Percentiles rank a stretch among this genome's conserved stretches.
Evolutionary conservation across 2,797 vertebrate species (phyloP).

Genomic region (Selene dorsalis): DNA sequence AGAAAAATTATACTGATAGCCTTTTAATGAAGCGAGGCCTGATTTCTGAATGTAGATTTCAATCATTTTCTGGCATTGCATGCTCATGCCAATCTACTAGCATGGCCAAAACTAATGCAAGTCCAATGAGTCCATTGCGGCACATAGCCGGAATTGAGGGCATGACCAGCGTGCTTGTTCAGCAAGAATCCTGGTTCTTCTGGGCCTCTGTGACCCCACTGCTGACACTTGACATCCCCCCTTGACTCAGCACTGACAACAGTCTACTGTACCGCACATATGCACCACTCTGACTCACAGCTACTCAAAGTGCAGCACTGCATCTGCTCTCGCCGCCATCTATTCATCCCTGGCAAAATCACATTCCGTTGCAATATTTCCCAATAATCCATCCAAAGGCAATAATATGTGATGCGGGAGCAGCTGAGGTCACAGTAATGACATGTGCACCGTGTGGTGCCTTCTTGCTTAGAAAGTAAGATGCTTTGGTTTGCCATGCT

Average conservation of each 20-base stretch:
- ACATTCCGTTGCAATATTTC: neutral
- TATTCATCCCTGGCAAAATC: neutral
- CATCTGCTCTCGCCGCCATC: constrained; percentile 17
- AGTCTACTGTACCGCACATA: constrained; percentile 41
- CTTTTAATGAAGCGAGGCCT: constrained; percentile 44
- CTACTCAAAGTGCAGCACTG: constrained; percentile 41
- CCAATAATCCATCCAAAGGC: neutral
- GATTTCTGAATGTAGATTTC: constrained; percentile 26
- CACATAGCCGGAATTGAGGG: constrained; percentile 15
- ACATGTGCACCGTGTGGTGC: constrained; percentile 21
- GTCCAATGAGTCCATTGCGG: constrained; percentile 39
- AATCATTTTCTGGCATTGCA: constrained; percentile 22
- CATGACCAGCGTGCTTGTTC: constrained; percentile 45
- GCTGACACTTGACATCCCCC: constrained; percentile 65
- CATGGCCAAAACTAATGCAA: constrained; percentile 10
- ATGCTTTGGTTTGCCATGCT: constrained; percentile 51
- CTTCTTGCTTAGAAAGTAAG: constrained; percentile 62
- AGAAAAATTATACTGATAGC: constrained; percentile 29
- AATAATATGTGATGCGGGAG: neutral
- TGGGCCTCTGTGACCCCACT: constrained; percentile 52
- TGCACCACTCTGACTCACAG: constrained; percentile 47
- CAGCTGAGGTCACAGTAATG: constrained; percentile 55
- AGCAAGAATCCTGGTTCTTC: constrained; percentile 39
- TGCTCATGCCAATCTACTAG: neutral
- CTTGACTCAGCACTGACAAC: constrained; percentile 64